These are phyloP conservation scores for Fregata magnificens DNA, from an alignment of 2,113 vertebrate genomes.

Conservation along the genomic window DNA sequence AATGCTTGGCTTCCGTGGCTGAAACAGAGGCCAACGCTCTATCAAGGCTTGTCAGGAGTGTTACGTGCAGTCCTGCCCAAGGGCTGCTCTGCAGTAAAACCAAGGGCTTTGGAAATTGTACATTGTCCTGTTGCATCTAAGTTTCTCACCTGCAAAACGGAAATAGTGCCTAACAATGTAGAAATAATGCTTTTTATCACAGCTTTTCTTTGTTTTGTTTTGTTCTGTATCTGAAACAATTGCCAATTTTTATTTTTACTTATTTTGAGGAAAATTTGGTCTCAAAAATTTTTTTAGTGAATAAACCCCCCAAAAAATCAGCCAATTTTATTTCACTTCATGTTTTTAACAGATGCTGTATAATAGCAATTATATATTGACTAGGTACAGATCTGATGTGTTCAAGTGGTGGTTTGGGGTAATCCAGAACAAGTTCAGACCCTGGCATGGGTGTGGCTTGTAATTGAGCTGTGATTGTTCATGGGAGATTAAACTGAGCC, in stretches of 20 bases:
- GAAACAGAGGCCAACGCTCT: not conserved
- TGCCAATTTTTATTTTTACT: not conserved
- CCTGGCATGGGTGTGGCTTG: not conserved
- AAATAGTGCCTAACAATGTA: not conserved
- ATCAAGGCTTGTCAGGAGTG: not conserved
- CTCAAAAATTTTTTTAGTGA: not conserved
- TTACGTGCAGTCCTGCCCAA: not conserved
- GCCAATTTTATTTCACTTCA: not conserved
- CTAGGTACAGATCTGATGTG: not conserved
- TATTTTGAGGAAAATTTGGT: not conserved
- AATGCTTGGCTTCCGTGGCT: accelerated
- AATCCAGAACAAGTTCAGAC: not conserved
- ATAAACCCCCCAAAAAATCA: not conserved
- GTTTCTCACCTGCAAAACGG: not conserved
- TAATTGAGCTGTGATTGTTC: not conserved
- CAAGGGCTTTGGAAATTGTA: not conserved
- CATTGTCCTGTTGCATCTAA: not conserved
- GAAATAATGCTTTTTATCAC: not conserved
- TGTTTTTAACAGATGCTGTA: not conserved
- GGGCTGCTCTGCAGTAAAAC: not conserved
- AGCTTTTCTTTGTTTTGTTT: not conserved
- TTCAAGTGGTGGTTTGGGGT: not conserved
- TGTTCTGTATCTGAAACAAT: not conserved
- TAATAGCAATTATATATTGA: not conserved
- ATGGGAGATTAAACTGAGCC: not conserved